These are phyloP conservation scores for Austrofundulus limnaeus DNA, from an alignment of 2,113 vertebrate genomes.

Conservation along the genomic window DNA sequence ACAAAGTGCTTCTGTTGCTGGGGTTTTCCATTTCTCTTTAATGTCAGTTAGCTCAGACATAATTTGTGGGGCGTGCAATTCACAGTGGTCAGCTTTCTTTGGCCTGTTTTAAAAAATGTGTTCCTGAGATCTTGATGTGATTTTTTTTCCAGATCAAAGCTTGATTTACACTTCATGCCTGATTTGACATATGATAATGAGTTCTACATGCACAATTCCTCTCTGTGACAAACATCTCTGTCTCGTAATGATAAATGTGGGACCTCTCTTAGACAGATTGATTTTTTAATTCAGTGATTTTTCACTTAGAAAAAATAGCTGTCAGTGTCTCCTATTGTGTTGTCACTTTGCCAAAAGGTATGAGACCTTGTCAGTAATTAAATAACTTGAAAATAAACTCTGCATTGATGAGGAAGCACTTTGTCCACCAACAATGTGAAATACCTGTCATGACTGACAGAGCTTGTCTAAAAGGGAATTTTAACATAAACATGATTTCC, in stretches of 20 bases:
- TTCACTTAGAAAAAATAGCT: slow-evolving; percentile 44
- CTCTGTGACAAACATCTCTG: slow-evolving; percentile 60
- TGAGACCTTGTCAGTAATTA: slow-evolving; percentile 49
- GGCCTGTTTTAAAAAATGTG: slow-evolving; percentile 40
- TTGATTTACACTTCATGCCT: slow-evolving; percentile 20
- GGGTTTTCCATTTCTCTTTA: slow-evolving; percentile 22
- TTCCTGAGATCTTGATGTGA: slow-evolving; percentile 20
- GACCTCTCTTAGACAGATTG: slow-evolving; percentile 40
- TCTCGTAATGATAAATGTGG: slow-evolving; percentile 60
- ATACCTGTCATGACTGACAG: slow-evolving; percentile 54
- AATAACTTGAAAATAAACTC: slow-evolving; percentile 34
- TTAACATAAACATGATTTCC: slow-evolving; percentile 55
- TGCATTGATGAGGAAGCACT: neutral
- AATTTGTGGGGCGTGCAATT: slow-evolving; percentile 1
- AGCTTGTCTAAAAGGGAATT: slow-evolving; percentile 59
- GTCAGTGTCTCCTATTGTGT: slow-evolving; percentile 29
- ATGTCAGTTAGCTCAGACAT: slow-evolving; percentile 15
- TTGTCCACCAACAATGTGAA: slow-evolving; percentile 44
- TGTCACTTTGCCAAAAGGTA: slow-evolving; percentile 12
- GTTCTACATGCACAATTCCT: slow-evolving; percentile 55
- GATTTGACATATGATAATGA: slow-evolving; percentile 67
- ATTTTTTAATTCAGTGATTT: slow-evolving; percentile 60
- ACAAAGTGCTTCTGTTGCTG: slow-evolving; percentile 22
- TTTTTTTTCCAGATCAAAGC: slow-evolving; percentile 35
- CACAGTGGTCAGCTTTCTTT: slow-evolving; percentile 17